Evolutionary conservation across 2,797 vertebrate species (phyloP).

Genomic region (Bryconaethiops microstoma): DNA sequence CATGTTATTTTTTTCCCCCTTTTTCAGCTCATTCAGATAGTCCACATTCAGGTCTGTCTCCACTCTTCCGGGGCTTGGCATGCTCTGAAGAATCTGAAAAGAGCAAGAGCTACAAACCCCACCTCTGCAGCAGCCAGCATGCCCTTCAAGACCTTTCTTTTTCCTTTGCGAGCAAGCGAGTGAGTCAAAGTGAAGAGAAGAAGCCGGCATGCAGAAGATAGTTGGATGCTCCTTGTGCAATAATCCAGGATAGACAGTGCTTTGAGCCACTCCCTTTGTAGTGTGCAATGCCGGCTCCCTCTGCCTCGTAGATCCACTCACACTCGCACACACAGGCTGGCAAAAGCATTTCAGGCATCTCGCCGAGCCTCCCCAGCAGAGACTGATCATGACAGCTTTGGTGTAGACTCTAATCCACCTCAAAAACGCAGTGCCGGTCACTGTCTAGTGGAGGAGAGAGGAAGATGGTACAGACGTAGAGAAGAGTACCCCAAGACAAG

Average conservation of each 20-base stretch:
- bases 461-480: conserved; percentile 35
- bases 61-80: neutral
- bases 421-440: neutral
- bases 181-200: neutral
- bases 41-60: neutral
- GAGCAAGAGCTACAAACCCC: neutral
- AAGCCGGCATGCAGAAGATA: neutral
- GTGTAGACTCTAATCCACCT: neutral
- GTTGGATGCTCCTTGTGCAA: conserved; percentile 63
- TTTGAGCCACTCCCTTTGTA: conserved; percentile 10
- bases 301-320: neutral
- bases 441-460: conserved; percentile 59
- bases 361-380: neutral
- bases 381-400: neutral
- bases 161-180: neutral
- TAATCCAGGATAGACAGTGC: conserved; percentile 54
- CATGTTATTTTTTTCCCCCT: neutral
- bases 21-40: neutral
- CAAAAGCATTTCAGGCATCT: neutral
- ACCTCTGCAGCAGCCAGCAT: neutral
- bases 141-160: neutral
- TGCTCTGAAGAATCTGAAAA: neutral
- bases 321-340: neutral
- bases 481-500: conserved; percentile 22
- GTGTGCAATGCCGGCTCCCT: neutral